Base-by-base conservation (phyloP, 2,888 invertebrate species). In the Phlogophora meticulosa region DNA sequence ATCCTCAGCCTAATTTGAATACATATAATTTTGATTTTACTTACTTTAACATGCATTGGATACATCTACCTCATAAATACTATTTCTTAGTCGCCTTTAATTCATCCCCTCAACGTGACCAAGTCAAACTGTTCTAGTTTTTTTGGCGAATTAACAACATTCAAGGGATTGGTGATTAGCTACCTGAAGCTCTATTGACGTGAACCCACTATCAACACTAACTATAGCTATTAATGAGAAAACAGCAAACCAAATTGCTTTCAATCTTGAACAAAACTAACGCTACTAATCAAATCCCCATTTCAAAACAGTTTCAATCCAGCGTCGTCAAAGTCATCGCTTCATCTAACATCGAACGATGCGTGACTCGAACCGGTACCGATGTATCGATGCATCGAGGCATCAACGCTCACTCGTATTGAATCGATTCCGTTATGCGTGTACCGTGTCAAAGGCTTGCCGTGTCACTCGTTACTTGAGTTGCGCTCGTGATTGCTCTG, bases 381-480 rank as follows among this genome's bases (percentile, higher is more conserved):
- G 46, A 56, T 34, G 32, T 36, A 51, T 56, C 48, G 57, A 58
- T 61, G 57, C 55, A 56, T 53, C 48, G 52, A 58, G 51, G 51
- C n/a, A 49, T 20, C n/a, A 15, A 51, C 49, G 46, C 62, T 32
- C 24, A 70, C 11, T 64, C 52, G 32, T 10, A 59, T 42, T 64
- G 13, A 53, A 62, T 71, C 43, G 43, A 58, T 53, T 49, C 65
- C 65, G 64, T 20, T 65, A 61, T 49, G 65, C 69, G 59, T n/a
- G n/a, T n/a, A n/a, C n/a, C n/a, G n/a, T 73, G 64, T 68, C 80
- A 77, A 52, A 64, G 43, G 56, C 57, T 65, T 48, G 56, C 48
- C 45, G 49, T 74, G 58, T 72, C 63, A 56, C 46, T 72, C 46
- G 51, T 40, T 60, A 51, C 42, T 36, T 36, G 43, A 38, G 38